Percentiles rank a stretch among this genome's conserved stretches.
These are phyloP conservation scores for Pteruthius melanotis DNA, from an alignment of 2,113 vertebrate genomes.

Conservation along the genomic window DNA sequence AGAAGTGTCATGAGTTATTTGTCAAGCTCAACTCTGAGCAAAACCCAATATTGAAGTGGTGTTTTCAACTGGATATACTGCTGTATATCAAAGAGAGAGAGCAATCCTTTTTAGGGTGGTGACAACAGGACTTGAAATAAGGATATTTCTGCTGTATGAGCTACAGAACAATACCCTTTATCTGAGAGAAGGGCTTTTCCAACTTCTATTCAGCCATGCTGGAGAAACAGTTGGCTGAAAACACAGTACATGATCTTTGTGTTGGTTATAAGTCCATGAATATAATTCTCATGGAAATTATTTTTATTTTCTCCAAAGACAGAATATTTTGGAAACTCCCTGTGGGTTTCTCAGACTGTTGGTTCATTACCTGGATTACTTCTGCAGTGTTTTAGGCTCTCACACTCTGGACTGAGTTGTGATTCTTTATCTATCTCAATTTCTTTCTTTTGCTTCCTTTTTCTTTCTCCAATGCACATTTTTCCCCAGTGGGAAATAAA, in stretches of 20 bases:
- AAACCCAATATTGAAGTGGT: not conserved
- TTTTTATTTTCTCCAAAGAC: constrained; percentile 36
- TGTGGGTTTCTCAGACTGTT: constrained; percentile 1
- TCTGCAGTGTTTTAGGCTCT: constrained; percentile 1
- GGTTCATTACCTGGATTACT: constrained; percentile 28
- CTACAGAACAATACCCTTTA: not conserved
- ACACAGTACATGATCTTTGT: not conserved
- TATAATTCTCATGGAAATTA: constrained; percentile 24
- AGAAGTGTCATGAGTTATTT: not conserved
- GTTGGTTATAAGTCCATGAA: not conserved
- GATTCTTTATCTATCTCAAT: constrained; percentile 7
- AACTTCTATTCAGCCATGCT: not conserved
- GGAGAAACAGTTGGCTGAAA: constrained; percentile 5
- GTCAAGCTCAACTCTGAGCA: not conserved
- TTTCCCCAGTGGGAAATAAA: constrained; percentile 36
- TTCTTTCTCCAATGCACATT: constrained; percentile 14
- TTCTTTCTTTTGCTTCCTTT: not conserved
- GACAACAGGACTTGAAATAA: not conserved
- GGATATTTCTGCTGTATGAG: not conserved
- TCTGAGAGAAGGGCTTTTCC: not conserved
- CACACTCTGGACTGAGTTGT: not conserved
- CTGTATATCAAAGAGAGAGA: not conserved
- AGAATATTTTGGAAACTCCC: constrained; percentile 35
- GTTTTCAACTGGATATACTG: not conserved
- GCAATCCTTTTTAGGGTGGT: not conserved